Percentiles rank a stretch among this genome's conserved stretches.
These are phyloP conservation scores for Lineus longissimus DNA, from an alignment of 1,140 invertebrate species.

Conservation along the genomic window DNA sequence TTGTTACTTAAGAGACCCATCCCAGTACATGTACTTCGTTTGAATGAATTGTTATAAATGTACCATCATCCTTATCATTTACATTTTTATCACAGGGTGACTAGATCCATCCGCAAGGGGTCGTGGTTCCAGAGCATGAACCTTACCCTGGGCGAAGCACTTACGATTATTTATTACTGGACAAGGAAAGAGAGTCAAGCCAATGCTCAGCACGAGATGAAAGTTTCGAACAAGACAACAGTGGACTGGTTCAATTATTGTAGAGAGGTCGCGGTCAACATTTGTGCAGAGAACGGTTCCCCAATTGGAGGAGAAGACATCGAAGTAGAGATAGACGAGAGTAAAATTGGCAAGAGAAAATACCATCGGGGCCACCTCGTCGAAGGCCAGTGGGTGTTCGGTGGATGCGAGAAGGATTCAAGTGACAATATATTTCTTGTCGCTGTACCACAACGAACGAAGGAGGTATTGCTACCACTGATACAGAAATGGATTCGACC, in stretches of 20 bases:
- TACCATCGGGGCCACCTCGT: constrained; percentile 19
- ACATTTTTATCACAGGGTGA: too few relatives aligned
- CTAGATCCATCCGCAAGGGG: too few relatives aligned
- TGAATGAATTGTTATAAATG: too few relatives aligned
- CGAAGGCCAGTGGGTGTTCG: constrained; percentile 25
- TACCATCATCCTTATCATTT: too few relatives aligned
- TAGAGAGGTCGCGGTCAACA: constrained; percentile 5
- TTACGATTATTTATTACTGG: constrained; percentile 14
- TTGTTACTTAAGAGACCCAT: too few relatives aligned
- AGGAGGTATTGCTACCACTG: constrained; percentile 8
- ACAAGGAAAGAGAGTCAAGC: not conserved
- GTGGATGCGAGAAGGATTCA: constrained; percentile 10
- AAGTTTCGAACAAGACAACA: constrained; percentile 6
- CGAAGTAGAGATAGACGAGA: constrained; percentile 21
- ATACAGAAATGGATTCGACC: constrained; percentile 18
- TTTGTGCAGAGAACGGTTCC: not conserved
- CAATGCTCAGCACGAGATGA: not conserved
- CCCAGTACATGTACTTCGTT: too few relatives aligned
- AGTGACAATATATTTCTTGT: constrained; percentile 9
- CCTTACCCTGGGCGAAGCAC: not conserved
- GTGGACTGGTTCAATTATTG: constrained; percentile 19
- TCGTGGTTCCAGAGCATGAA: not conserved
- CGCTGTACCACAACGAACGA: constrained; percentile 12
- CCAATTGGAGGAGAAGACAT: not conserved
- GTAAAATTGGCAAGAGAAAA: constrained; percentile 20